Evolutionary conservation across 2,113 vertebrate species (phyloP), one percentile per base, ranked within the genome.

Genomic region (Ailuropoda melanoleuca): DNA sequence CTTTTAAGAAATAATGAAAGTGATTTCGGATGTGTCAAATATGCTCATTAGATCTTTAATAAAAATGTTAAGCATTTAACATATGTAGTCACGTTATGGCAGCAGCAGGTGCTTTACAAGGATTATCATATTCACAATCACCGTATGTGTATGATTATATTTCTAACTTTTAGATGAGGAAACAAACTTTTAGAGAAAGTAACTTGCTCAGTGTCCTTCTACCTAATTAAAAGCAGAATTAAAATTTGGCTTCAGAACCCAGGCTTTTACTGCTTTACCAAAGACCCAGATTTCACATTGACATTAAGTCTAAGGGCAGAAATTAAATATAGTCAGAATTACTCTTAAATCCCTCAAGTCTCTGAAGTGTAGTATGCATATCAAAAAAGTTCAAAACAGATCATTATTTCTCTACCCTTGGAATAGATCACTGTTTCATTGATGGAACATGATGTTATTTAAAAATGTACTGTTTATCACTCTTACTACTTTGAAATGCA

Each of bases 1-100:
- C 74, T 90, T 92, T 89, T 84, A 84, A 93, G 75, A 88, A 74
- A 91, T 60, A 81, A 82, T 96, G 39, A 60, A 83, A 92, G 58
- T 84, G 43, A 58, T 81, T 93, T 94, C 34, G 5, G 74, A 70
- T 89, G 19, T 94, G 39, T 90, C 72, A 92, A 83, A 75, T 64
- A 46, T 74, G 39, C 19, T 78, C 13, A 53, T 87, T 95, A 95
- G 26, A 64, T 88, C 31, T 75, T 89, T 94, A 94, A 88, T 93
- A 70, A 86, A 90, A 93, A 74, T 2, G 46, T 11, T 50, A 86
- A 90, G 24, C 72, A 82, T 15, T 77, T 88, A 66, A 26, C 21
- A 81, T 92, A n/a, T 29, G 10, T 14, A 80, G 58, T 60, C 31
- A 87, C 55, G 21, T 81, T 87, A 58, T 62, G 24, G 7, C 55